Evolutionary conservation across 2,113 vertebrate genomes (phyloP).

Genomic region (Eolophus roseicapilla): DNA sequence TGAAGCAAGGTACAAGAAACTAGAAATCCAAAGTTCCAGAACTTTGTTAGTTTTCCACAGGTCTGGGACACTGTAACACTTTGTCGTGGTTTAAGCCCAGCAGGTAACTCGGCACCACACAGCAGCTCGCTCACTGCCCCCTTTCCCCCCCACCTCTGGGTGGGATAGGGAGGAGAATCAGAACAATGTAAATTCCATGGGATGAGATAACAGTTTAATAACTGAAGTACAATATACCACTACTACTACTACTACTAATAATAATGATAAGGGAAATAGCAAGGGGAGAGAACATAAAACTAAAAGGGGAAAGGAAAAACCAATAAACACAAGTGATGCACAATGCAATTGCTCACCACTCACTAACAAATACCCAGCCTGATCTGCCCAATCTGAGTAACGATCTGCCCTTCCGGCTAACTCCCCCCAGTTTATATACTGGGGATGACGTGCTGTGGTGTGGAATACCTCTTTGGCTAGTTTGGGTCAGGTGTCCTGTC

Average conservation of each 20-base stretch:
- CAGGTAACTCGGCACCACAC: background rate
- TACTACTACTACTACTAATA: background rate
- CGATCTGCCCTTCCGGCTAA: background rate
- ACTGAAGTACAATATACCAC: background rate
- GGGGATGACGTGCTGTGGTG: background rate
- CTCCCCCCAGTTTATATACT: background rate
- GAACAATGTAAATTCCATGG: background rate
- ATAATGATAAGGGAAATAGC: background rate
- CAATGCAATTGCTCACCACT: background rate
- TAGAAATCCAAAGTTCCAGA: background rate
- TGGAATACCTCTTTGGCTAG: background rate
- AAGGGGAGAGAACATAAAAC: background rate
- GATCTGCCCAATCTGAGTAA: background rate
- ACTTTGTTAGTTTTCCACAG: background rate
- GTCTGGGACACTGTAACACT: background rate
- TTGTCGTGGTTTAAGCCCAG: background rate
- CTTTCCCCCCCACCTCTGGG: background rate
- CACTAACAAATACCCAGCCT: background rate
- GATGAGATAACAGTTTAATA: background rate
- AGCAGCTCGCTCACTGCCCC: background rate
- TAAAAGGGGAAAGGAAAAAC: background rate
- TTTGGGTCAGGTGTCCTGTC: background rate
- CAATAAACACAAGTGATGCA: background rate
- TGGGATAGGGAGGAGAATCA: background rate
- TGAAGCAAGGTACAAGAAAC: background rate